Evolutionary conservation across 2,888 invertebrate genomes (phyloP), one percentile per base, ranked within the genome.

Genomic region (Gerosis bhagava): DNA sequence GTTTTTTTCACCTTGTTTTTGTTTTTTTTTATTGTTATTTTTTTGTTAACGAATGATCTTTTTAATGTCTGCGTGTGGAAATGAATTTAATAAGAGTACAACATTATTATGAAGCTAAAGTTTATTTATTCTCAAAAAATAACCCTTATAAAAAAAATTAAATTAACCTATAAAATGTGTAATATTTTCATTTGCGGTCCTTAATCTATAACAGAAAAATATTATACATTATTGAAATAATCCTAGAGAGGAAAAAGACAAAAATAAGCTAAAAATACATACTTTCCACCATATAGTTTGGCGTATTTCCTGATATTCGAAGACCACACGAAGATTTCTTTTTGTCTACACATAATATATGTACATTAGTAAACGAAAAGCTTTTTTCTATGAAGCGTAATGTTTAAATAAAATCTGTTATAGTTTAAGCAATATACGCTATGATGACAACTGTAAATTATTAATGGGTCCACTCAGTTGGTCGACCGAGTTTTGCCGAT

Each of bases 261-360:
- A 10, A n/a, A n/a, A n/a, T n/a, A n/a, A n/a, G n/a, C n/a, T n/a
- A n/a, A n/a, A n/a, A n/a, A n/a, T n/a, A n/a, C n/a, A n/a, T n/a
- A n/a, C n/a, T n/a, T 26, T 65, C 63, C 3, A 42, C 35, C 49
- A 50, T 42, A 50, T 67, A 72, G 3, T 66, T 45, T 2, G 73
- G 72, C 7, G 67, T 65, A 49, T 73, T 73, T 4, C 70, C 71
- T 2, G 74, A 70, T 25, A 73, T 55, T 17, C 70, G 62, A 10
- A 75, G 42, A 11, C 70, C 72, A 34, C 22, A 44, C 4, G 25
- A 12, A 10, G 49, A 49, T 22, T 47, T 42, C 32, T 34, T 42
- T 25, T 42, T 42, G 13, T 22, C 47, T 41, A 24, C 31, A 40
- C 12, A n/a, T 36, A 24, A n/a, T n/a, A n/a, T n/a, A n/a, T n/a